These are phyloP conservation scores for Tympanuchus pallidicinctus DNA, from an alignment of 2,113 vertebrate species.

Conservation along the genomic window DNA sequence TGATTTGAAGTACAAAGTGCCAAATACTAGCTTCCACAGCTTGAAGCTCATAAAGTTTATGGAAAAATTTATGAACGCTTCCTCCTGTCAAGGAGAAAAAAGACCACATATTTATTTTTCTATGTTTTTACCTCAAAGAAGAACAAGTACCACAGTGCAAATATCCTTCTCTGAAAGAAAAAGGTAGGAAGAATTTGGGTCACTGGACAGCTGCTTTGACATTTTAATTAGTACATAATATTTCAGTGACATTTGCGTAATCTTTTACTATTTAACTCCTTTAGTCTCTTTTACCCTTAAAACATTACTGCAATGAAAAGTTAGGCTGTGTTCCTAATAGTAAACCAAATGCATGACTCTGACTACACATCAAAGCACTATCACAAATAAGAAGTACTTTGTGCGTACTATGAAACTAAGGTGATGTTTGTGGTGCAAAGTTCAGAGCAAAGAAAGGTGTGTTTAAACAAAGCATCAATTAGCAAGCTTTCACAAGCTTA, in stretches of 20 bases:
- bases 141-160: background rate
- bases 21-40: background rate
- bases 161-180: background rate
- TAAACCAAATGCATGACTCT: background rate
- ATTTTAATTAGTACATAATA: background rate
- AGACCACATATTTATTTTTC: background rate
- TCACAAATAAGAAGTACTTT: too few species aligned
- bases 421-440: conserved; percentile 32
- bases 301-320: background rate
- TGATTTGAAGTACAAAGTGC: background rate
- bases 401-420: background rate
- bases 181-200: background rate
- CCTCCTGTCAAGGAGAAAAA: background rate
- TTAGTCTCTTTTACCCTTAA: background rate
- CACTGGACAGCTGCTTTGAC: background rate
- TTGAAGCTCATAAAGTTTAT: background rate
- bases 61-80: background rate
- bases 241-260: background rate
- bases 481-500: conserved; percentile 3
- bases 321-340: background rate
- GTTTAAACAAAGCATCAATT: conserved; percentile 6
- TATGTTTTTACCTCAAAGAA: background rate
- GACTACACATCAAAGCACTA: background rate
- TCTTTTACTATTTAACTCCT: background rate
- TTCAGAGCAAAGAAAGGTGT: conserved; percentile 51